Evolutionary conservation across 2,113 vertebrate genomes (phyloP), one percentile per base, ranked within the genome.

Genomic region (Pristiophorus japonicus): DNA sequence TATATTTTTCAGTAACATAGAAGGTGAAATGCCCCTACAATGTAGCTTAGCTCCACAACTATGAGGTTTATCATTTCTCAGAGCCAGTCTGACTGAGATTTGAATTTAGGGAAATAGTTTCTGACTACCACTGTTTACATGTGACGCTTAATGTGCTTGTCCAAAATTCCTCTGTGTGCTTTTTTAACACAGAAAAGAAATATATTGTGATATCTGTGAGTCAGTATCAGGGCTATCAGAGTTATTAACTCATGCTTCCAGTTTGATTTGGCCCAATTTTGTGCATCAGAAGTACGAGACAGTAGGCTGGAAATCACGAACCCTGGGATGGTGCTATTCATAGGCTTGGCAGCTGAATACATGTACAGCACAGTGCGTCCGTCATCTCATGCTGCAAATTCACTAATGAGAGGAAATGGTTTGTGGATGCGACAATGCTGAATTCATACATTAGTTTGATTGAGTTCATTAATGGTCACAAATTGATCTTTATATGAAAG

Each of bases 211-310:
- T 47, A 94, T 45, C n/a, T 30, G 10, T 45, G 20, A 93, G 38
- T 94, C 38, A 24, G 42, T 27, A 47, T 94, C 10, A 47, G 20
- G 6, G 20, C 22, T 42, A 65, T 66, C 47, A 55, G 65, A 94
- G 65, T 42, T 47, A 70, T 94, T 70, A 70, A 94, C 47, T 38
- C 42, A 94, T 27, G 3, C 10, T 45, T 24, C 20, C 38, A 47
- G n/a, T 70, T 94, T 94, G 63, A 67, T 30, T 94, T 94, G 67
- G 92, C 38, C n/a, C 63, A 94, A 27, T 94, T n/a, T 94, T 45
- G 88, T 38, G 16, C 88, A 42, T 65, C 62, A 8, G 16, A 6
- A 16, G 18, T 63, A 65, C 59, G n/a, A 92, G n/a, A 38, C 59
- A 63, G 59, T 65, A 22, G 34, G 65, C 18, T 90, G 84, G 47